A percentile compares a stretch with the other conserved stretches of the same genome.
phyloP scores from a whole-genome alignment of 2,888 invertebrate species.

The Embidobia sp. region DNA sequence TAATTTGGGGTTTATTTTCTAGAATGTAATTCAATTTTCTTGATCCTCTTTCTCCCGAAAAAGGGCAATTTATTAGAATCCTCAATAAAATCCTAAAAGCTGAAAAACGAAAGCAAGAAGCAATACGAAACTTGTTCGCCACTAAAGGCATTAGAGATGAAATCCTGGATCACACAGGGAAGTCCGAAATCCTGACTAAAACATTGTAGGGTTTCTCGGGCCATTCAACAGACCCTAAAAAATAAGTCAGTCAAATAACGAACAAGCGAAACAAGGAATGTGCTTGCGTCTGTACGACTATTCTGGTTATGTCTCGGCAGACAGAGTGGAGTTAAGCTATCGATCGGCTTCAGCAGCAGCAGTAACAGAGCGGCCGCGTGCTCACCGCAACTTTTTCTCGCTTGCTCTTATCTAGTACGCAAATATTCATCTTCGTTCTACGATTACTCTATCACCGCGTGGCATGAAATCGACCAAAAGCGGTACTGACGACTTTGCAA shows the following conservation, averaged over 20 bases:
- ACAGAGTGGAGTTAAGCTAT: conserved; percentile 80
- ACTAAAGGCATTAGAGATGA: conserved; percentile 48
- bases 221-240: conserved; percentile 44
- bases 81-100: conserved; percentile 8
- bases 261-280: conserved; percentile 57
- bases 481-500: conserved; percentile 67
- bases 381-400: conserved; percentile 70
- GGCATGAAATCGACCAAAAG: conserved; percentile 64
- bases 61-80: conserved; percentile 3
- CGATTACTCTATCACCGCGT: conserved; percentile 62
- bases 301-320: conserved; percentile 75
- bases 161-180: conserved; percentile 45
- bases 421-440: conserved; percentile 64
- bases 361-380: conserved; percentile 68
- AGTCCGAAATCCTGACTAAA: conserved; percentile 50
- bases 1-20: too few relatives aligned
- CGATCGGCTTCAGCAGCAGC: conserved; percentile 73
- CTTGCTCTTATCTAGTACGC: conserved; percentile 63
- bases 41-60: neutral
- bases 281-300: conserved; percentile 63
- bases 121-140: conserved; percentile 27
- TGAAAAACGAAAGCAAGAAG: conserved; percentile 2
- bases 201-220: conserved; percentile 57
- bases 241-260: conserved; percentile 53
- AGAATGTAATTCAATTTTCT: too few relatives aligned